These are phyloP conservation scores for Prinia subflava DNA, from an alignment of 2,113 vertebrate species.

Conservation along the genomic window DNA sequence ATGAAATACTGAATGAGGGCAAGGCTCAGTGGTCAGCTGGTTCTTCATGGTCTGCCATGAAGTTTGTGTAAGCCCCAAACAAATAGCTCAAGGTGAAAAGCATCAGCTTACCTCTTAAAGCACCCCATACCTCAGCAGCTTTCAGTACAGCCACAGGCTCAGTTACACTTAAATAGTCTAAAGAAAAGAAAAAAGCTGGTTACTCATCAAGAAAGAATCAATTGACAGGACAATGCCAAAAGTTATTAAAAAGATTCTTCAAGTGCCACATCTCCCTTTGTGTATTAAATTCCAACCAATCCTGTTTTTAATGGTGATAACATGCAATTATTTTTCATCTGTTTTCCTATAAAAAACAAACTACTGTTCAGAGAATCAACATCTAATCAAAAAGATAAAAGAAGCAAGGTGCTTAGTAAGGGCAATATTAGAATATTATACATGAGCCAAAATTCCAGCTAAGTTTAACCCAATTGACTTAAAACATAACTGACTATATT, in stretches of 20 bases:
- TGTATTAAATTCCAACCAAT: background rate
- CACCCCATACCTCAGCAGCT: conserved; percentile 91
- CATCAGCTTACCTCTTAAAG: conserved; percentile 81
- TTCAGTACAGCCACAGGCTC: conserved; percentile 79
- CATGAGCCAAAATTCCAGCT: background rate
- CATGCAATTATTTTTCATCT: background rate
- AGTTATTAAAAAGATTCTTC: background rate
- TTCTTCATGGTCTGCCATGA: background rate
- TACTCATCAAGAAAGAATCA: background rate
- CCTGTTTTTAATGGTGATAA: fast-evolving
- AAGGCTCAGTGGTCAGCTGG: background rate
- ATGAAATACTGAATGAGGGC: background rate
- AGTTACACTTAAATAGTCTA: conserved; percentile 83
- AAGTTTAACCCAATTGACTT: background rate
- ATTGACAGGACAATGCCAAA: background rate
- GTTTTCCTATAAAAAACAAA: background rate
- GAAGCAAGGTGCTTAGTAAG: background rate
- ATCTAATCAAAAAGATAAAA: background rate
- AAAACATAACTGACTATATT: background rate
- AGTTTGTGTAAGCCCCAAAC: background rate
- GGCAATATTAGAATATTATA: background rate
- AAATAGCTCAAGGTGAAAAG: background rate
- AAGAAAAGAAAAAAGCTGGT: background rate
- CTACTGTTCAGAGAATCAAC: background rate
- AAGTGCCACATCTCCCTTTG: background rate